A percentile compares a stretch with the other conserved stretches of the same genome.
Conservation (phyloP, 53 echinoderm and acorn worm genomes). For the Temnopleurus reevesii region DNA sequence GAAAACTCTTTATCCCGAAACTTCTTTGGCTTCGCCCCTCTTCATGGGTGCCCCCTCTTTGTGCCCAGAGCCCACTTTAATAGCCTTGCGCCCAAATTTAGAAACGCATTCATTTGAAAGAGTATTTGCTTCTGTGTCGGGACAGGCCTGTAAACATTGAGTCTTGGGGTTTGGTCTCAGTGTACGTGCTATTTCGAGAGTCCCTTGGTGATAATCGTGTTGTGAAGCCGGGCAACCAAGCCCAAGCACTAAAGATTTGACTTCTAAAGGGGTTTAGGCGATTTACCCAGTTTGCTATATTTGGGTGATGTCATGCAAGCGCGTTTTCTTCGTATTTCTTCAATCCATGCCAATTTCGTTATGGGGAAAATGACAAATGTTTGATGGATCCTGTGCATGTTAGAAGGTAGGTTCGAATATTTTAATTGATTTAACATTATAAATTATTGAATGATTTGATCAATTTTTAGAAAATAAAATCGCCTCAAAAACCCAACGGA, state of each 20-base stretch:
- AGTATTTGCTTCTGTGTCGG: not conserved
- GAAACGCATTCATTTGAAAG: not conserved
- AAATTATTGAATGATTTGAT: not conserved
- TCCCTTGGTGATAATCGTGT: not conserved
- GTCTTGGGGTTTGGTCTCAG: not conserved
- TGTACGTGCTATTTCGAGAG: conserved; percentile 23
- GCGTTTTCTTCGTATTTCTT: not conserved
- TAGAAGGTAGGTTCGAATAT: not conserved
- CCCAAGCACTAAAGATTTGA: not conserved
- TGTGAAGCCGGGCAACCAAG: not conserved
- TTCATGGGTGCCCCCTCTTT: not conserved
- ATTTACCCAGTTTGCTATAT: not conserved
- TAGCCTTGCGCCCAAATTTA: not conserved
- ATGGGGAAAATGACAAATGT: not conserved
- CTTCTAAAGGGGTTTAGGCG: not conserved
- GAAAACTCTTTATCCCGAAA: not conserved
- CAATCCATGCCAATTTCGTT: not conserved
- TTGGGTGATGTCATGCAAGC: not conserved
- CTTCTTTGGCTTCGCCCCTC: too few species aligned
- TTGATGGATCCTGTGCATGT: not conserved
- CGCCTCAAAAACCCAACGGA: too few species aligned
- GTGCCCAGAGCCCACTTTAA: not conserved
- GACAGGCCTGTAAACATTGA: not conserved
- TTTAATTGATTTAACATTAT: not conserved
- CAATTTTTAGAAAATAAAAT: too few species aligned